Conservation (phyloP, 2,888 invertebrate species). For the Rambutsinella grinnellia region DNA sequence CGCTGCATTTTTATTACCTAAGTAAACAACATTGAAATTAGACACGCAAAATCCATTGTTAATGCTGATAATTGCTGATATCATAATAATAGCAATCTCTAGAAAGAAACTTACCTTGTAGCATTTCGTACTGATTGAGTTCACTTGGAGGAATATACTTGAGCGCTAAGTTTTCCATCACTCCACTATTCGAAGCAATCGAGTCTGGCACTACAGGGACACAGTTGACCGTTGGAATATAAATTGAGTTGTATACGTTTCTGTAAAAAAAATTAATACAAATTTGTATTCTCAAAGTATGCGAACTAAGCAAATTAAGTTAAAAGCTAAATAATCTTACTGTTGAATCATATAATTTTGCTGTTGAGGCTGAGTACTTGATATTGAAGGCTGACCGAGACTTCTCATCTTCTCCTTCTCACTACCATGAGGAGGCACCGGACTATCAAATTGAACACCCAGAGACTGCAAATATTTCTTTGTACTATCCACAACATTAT, state of each 20-base stretch:
- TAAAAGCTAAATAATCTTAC: constrained; percentile 32
- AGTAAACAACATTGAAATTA: neutral
- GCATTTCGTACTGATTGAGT: constrained; percentile 32
- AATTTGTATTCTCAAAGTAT: neutral
- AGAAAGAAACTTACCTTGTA: constrained; percentile 20
- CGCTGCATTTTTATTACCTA: constrained; percentile 16
- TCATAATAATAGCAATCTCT: too few species aligned
- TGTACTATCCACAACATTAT: constrained; percentile 36
- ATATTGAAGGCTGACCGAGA: neutral
- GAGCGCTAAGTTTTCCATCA: constrained; percentile 30
- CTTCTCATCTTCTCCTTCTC: too few species aligned
- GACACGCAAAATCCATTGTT: neutral
- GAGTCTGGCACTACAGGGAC: constrained; percentile 36
- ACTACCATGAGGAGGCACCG: constrained; percentile 2
- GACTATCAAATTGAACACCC: constrained; percentile 44
- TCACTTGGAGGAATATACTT: constrained; percentile 50
- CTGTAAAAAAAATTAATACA: constrained; percentile 14
- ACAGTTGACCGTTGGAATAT: constrained; percentile 51
- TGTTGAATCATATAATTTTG: constrained; percentile 60
- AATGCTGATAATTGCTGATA: too few species aligned
- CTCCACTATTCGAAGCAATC: constrained; percentile 29
- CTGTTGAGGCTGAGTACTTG: constrained; percentile 10
- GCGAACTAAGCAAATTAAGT: neutral
- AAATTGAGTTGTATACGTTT: constrained; percentile 58
- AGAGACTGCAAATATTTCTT: constrained; percentile 47